Percentiles rank a stretch among this genome's conserved stretches.
These are phyloP conservation scores for Agrotis clavis DNA, from an alignment of 2,888 invertebrate species.

Conservation along the genomic window DNA sequence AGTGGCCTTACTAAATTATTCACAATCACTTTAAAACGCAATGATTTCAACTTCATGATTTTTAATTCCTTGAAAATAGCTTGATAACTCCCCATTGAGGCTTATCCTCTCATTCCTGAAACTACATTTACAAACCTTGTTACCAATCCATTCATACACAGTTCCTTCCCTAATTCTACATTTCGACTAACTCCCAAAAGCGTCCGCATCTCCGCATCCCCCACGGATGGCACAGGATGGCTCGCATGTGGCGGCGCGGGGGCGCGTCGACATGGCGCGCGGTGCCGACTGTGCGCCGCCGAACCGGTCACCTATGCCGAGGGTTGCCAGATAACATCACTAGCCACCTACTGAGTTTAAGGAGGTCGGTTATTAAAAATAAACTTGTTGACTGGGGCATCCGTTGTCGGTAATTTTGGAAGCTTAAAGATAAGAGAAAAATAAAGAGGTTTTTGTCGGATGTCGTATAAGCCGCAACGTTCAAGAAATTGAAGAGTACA, in stretches of 20 bases:
- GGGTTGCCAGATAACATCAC: slow-evolving; percentile 57
- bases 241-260: slow-evolving; percentile 54
- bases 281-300: slow-evolving; percentile 53
- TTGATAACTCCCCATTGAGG: too few species aligned
- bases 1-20: neutral
- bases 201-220: slow-evolving; percentile 44
- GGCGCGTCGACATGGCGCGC: slow-evolving; percentile 62
- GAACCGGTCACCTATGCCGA: slow-evolving; percentile 64
- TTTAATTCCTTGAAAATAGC: neutral
- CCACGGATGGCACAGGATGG: slow-evolving; percentile 43
- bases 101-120: neutral
- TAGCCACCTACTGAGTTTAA: slow-evolving; percentile 49
- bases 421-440: neutral
- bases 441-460: neutral
- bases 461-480: neutral
- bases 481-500: too few species aligned
- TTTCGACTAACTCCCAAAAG: slow-evolving; percentile 22
- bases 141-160: neutral
- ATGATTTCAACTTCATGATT: too few species aligned
- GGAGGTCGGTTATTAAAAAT: slow-evolving; percentile 37
- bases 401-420: neutral
- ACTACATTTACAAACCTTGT: neutral
- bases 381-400: slow-evolving; percentile 9
- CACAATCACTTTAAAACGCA: slow-evolving; percentile 1
- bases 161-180: slow-evolving; percentile 6